Base-by-base conservation (phyloP, 2,888 invertebrate genomes). In the Pseudoips prasinana region DNA sequence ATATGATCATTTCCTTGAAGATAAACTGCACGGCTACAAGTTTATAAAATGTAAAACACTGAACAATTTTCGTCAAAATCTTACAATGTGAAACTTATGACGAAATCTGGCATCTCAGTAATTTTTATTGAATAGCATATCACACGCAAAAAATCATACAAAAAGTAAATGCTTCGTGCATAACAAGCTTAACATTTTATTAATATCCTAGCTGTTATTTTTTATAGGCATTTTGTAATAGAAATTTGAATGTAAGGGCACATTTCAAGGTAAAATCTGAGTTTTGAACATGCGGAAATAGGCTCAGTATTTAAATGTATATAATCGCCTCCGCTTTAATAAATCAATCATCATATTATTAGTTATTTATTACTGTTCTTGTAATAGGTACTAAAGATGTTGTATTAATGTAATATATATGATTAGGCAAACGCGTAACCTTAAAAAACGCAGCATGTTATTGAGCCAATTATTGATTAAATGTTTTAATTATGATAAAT, bases 161-260 rank as follows among this genome's bases (percentile, higher is more conserved):
- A 14, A 14, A 14, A 14, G 14, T 14, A 3, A 14, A 14, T 14
- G 14, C 5, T 14, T 14, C 14, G 5, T 14, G 14, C 14, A 14
- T 14, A 14, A 14, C 2, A 3, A 5, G 14, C 2, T 14, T 14
- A 3, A 14, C 2, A 3, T 3, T 14, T 14, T 5, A 14, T 14
- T 3, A 14, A n/a, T n/a, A n/a, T n/a, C 11, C 11, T 17, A 7
- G 14, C 14, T 25, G 31, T 28, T 33, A 14, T 10, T 26, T 11
- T n/a, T 25, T 29, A 31, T 28, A 17, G 22, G 30, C 14, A 40
- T 34, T 40, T 31, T 25, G 22, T 23, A 34, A 33, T 44, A 46
- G 46, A 54, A 57, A 47, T 51, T 54, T 33, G 29, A 58, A 58
- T 46, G 44, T 44, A 44, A 54, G 39, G 44, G 44, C 23, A 45